Base-by-base conservation (phyloP, 1,140 invertebrate genomes). In the Lysiphlebus fabarum region DNA sequence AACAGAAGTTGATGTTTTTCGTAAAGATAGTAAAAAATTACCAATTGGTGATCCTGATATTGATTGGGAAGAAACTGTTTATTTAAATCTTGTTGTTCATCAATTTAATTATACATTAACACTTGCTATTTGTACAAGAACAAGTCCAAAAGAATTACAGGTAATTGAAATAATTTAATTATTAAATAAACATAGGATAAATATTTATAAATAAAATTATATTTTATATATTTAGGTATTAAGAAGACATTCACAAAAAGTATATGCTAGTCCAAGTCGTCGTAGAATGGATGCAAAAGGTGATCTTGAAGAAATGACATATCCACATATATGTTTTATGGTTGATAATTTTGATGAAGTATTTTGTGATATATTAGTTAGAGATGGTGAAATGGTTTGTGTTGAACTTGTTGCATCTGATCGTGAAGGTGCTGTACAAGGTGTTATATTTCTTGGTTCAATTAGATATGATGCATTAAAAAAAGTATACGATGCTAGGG, bases 281-380 rank as follows among this genome's bases (percentile, higher is more conserved):
- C 82, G 96, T 67, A 86, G 93, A 73, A 99, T 99, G 96, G 95
- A 99, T 76, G 92, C 91, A 11, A 99, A 99, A 81, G 97, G 96
- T 38, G 96, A 98, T 73, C 87, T 92, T 62, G 97, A 99, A 81
- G 94, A 98, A 81, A 98, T 99, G 73, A 96, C 95, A 37, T 99
- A 98, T 82, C 97, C 97, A 2, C 93, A 97, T 82, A 95, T 99
- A 66, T 99, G 94, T 81, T 99, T 99, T 79, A 95, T 95, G 86
- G 93, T 99, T 49, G 97, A 99, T 79, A 97, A 98, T 82, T 99
- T 98, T 80, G 96, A 99, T 80, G 95, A 99, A 85, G 93, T 96
- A 57, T 99, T 99, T 84, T 90, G 89, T 81, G 96, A 96, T 86
- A 92, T 93, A 75, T 81, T 97, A 74, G 94, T 99, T 36, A 84